A percentile compares a stretch with the other conserved stretches of the same genome.
These are phyloP conservation scores for Calyptomena viridis DNA, from an alignment of 2,113 vertebrate genomes.

Conservation along the genomic window DNA sequence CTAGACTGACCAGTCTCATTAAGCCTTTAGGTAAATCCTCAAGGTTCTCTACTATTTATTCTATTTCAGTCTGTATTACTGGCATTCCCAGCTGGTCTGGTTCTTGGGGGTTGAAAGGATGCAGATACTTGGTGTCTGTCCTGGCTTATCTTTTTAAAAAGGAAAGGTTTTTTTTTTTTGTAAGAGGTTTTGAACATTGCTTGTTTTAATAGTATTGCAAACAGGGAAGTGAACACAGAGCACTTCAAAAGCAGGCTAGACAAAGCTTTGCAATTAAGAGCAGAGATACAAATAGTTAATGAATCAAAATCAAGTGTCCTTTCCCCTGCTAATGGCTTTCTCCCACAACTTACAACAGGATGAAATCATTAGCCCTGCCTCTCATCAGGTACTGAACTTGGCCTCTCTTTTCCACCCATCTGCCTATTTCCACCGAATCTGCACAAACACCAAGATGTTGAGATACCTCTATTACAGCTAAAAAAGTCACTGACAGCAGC, in stretches of 20 bases:
- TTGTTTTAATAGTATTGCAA: neutral
- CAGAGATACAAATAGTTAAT: neutral
- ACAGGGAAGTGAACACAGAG: neutral
- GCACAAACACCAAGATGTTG: neutral
- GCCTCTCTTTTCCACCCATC: neutral
- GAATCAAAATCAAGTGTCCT: neutral
- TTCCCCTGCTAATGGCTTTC: neutral
- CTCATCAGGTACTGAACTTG: neutral
- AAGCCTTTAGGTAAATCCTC: neutral
- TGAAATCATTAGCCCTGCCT: neutral
- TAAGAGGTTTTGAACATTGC: neutral
- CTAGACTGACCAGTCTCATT: neutral
- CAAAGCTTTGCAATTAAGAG: neutral
- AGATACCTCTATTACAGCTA: neutral
- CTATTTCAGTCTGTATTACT: neutral
- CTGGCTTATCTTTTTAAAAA: neutral
- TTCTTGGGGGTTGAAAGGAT: neutral
- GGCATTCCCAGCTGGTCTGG: neutral
- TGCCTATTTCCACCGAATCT: neutral
- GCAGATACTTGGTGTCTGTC: neutral
- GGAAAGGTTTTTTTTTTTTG: neutral
- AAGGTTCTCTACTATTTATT: neutral
- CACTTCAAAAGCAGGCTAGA: neutral
- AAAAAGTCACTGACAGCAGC: neutral
- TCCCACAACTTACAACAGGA: neutral